Conservation (phyloP, 2,888 invertebrate genomes). For the Stenodema calcarata region DNA sequence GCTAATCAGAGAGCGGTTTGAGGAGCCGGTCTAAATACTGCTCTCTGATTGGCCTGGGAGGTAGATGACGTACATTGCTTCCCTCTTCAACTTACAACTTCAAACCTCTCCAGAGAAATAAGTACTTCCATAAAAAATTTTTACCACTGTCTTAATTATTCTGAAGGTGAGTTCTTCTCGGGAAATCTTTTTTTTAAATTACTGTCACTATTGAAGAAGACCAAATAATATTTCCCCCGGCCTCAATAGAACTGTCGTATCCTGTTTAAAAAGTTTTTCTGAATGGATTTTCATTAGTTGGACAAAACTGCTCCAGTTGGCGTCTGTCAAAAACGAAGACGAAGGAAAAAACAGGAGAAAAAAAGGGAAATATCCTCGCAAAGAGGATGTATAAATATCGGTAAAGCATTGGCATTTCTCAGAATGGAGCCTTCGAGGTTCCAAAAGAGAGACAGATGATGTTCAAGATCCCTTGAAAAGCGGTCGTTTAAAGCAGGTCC, state of each 20-base stretch:
- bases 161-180: too few species aligned
- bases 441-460: constrained; percentile 47
- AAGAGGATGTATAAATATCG: constrained; percentile 45
- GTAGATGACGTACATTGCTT: too few species aligned
- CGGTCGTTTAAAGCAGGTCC: constrained; percentile 37
- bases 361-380: neutral
- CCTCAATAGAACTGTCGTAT: neutral
- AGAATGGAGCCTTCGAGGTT: neutral
- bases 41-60: too few species aligned
- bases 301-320: constrained; percentile 33
- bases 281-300: constrained; percentile 8
- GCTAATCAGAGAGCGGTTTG: too few species aligned
- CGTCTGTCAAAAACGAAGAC: neutral
- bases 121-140: too few species aligned
- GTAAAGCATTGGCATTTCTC: constrained; percentile 28
- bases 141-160: too few species aligned
- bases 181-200: too few species aligned
- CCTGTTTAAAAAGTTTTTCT: neutral
- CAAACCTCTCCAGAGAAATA: too few species aligned
- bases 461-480: constrained; percentile 21
- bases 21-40: too few species aligned
- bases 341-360: neutral
- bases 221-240: neutral
- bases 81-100: too few species aligned
- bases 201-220: too few species aligned